Conservation (phyloP, 2,113 vertebrate genomes). For the Colossoma macropomum region DNA sequence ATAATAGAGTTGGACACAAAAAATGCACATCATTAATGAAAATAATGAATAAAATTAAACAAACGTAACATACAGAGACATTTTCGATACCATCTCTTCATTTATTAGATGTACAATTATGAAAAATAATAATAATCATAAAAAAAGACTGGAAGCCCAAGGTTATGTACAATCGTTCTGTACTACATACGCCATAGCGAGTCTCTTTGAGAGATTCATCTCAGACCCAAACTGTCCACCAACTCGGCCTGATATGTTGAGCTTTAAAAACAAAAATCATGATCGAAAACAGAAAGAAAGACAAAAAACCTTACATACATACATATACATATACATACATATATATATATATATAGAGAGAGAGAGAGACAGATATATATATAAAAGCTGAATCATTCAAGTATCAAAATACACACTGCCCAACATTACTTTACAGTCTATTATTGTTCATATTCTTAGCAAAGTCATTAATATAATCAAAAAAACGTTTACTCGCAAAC, state of each 20-base stretch:
- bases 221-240: conserved; percentile 64
- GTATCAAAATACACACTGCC: conserved; percentile 96
- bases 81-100: conserved; percentile 63
- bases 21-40: no score
- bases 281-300: conserved; percentile 53
- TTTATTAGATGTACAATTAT: conserved; percentile 96
- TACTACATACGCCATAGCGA: conserved; percentile 79
- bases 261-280: conserved; percentile 71
- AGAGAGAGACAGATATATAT: conserved; percentile 86
- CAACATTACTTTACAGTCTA: conserved; percentile 87
- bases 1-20: no score
- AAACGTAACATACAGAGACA: background rate
- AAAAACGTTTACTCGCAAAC: conserved; percentile 81
- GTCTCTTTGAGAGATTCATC: conserved; percentile 78
- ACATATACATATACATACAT: conserved; percentile 72
- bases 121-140: conserved; percentile 88
- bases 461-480: conserved; percentile 75
- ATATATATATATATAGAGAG: conserved; percentile 79
- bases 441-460: conserved; percentile 62
- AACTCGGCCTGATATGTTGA: conserved; percentile 88
- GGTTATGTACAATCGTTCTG: conserved; percentile 87
- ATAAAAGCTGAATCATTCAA: conserved; percentile 94
- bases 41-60: background rate
- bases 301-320: conserved; percentile 74
- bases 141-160: conserved; percentile 94